Percentiles rank a stretch among this genome's conserved stretches.
Evolutionary conservation across 2,113 vertebrate genomes (phyloP).

Genomic region (Fregata magnificens): DNA sequence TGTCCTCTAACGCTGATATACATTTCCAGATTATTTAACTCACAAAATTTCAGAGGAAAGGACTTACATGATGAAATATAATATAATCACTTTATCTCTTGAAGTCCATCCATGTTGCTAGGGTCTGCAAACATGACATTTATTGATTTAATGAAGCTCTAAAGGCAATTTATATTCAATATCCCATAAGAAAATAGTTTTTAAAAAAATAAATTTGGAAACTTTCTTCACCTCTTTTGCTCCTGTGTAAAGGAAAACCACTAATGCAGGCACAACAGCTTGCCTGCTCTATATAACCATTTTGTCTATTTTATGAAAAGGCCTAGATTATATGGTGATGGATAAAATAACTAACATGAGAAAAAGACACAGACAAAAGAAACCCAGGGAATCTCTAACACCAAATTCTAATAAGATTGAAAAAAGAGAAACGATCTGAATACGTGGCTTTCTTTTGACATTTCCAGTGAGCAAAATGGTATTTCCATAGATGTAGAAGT

Average conservation of each 20-base stretch:
- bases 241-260: neutral
- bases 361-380: neutral
- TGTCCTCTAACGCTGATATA: neutral
- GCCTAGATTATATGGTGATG: neutral
- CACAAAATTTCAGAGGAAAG: neutral
- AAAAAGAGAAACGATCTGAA: neutral
- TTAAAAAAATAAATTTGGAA: neutral
- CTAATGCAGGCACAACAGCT: rapidly evolving
- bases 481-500: neutral
- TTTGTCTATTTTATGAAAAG: neutral
- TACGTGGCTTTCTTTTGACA: neutral
- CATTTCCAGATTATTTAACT: neutral
- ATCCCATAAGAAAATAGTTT: neutral
- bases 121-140: neutral
- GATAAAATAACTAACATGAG: neutral
- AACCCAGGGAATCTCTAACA: neutral
- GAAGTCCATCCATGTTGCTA: rapidly evolving
- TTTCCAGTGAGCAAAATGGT: neutral
- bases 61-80: neutral
- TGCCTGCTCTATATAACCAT: rapidly evolving
- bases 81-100: neutral
- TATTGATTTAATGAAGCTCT: neutral
- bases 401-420: neutral
- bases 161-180: neutral
- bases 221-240: neutral